These are phyloP conservation scores for Leiothrix lutea DNA, from an alignment of 2,113 vertebrate species.

Conservation along the genomic window DNA sequence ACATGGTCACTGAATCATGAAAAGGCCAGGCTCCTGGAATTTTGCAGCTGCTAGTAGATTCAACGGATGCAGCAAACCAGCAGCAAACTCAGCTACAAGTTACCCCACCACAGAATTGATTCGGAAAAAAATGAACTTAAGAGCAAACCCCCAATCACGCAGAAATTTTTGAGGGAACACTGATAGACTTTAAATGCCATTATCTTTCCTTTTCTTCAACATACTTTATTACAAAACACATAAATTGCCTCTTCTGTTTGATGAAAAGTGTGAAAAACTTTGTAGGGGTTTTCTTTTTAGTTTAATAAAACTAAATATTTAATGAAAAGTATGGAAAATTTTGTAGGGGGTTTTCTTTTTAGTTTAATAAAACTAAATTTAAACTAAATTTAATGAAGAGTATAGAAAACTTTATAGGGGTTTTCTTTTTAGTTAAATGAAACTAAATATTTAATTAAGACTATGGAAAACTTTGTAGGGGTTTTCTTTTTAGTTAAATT, in stretches of 20 bases:
- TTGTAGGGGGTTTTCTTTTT: neutral
- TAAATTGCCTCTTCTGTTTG: neutral
- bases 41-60: conserved; percentile 62
- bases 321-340: too few species aligned
- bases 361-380: too few species aligned
- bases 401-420: too few species aligned
- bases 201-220: neutral
- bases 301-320: neutral
- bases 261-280: neutral
- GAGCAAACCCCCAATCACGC: neutral
- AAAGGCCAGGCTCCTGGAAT: conserved; percentile 61
- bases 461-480: too few species aligned
- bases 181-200: neutral
- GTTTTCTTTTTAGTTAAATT: neutral
- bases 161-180: neutral
- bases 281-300: neutral
- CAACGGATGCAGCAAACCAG: conserved; percentile 31
- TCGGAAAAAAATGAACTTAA: neutral
- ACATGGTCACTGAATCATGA: conserved; percentile 68
- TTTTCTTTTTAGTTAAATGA: neutral
- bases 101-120: neutral
- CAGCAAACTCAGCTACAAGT: conserved; percentile 40
- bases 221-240: neutral
- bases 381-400: too few species aligned
- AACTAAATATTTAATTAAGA: too few species aligned